Conservation (phyloP, 2,113 vertebrate species). For the Isichthys henryi region DNA sequence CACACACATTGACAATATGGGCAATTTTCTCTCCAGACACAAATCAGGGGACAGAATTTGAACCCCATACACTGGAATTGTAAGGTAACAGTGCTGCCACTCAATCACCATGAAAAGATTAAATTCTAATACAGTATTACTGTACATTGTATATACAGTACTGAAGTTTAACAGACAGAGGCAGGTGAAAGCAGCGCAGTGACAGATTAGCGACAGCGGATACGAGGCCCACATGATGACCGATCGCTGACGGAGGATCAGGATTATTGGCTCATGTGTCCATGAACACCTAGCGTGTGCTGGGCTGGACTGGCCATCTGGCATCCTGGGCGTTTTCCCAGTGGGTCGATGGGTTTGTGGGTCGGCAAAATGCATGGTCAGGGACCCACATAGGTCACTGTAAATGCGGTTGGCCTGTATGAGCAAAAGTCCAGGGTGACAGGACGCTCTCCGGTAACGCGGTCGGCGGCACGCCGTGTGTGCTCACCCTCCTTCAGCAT, state of each 20-base stretch:
- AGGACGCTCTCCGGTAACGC: too few relatives aligned
- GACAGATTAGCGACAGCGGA: not conserved
- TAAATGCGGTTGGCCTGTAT: not conserved
- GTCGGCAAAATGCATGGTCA: not conserved
- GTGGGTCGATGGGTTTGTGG: not conserved
- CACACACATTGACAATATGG: not conserved
- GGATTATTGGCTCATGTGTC: not conserved
- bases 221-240: not conserved
- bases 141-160: not conserved
- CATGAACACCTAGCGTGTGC: not conserved
- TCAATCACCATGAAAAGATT: not conserved
- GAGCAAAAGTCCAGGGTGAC: not conserved
- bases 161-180: not conserved
- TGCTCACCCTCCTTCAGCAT: slow-evolving; percentile 84
- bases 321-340: not conserved
- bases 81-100: not conserved
- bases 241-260: not conserved
- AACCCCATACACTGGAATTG: not conserved
- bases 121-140: not conserved
- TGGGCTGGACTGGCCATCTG: not conserved
- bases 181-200: not conserved
- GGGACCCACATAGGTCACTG: not conserved
- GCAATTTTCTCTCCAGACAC: not conserved
- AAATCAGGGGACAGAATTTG: not conserved
- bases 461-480: too few relatives aligned